phyloP scores from a whole-genome alignment of 2,113 vertebrate genomes.

The Lucifuga dentata region DNA sequence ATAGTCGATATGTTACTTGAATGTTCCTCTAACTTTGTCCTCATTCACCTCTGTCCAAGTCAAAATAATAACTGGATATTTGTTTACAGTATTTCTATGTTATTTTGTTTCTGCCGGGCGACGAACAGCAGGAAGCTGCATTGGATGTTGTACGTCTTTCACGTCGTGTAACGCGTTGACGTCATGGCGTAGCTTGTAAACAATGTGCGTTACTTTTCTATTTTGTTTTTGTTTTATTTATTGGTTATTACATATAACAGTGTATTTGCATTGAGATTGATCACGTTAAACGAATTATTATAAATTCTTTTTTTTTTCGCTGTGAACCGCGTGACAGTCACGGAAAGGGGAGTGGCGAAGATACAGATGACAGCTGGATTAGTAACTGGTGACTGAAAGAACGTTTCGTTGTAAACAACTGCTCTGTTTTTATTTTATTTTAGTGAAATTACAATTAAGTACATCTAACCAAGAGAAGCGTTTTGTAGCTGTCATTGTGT shows the following conservation, averaged over 20 bases:
- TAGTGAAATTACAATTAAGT: slow-evolving; percentile 38
- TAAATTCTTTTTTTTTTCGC: too few species aligned
- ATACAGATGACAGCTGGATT: slow-evolving; percentile 33
- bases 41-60: too few species aligned
- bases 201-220: not conserved
- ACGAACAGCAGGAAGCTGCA: not conserved
- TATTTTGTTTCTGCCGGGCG: slow-evolving; percentile 49
- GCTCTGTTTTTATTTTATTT: not conserved
- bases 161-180: slow-evolving; percentile 13
- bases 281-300: not conserved
- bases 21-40: too few species aligned
- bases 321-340: too few species aligned
- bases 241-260: not conserved
- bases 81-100: too few species aligned
- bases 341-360: slow-evolving; percentile 46
- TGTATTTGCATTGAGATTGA: not conserved
- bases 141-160: slow-evolving; percentile 2
- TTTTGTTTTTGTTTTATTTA: not conserved
- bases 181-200: not conserved
- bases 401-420: slow-evolving; percentile 6
- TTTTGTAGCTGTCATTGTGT: slow-evolving; percentile 48
- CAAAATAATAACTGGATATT: too few species aligned
- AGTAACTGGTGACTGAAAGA: too few species aligned
- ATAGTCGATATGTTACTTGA: too few species aligned
- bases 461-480: slow-evolving; percentile 2